phyloP scores from a whole-genome alignment of 92 coral and sea anemone species.

The Zoanthus sansibaricus region DNA sequence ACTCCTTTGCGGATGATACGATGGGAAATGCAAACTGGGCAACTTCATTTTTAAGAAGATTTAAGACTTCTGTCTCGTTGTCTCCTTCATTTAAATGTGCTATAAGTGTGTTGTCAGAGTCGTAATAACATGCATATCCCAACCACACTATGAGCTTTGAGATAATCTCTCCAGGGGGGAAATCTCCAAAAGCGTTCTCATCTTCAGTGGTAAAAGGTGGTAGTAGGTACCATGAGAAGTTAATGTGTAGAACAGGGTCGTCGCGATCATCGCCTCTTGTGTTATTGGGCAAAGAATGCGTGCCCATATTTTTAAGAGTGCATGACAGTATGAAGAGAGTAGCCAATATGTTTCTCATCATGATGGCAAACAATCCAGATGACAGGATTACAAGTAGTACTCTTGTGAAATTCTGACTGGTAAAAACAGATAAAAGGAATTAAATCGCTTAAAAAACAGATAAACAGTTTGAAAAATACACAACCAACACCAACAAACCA shows the following conservation, averaged over 20 bases:
- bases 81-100: neutral
- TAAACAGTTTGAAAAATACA: no score
- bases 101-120: neutral
- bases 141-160: neutral
- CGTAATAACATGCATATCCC: neutral
- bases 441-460: no score
- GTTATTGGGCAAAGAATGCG: no score
- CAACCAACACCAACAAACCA: no score
- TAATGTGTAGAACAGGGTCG: neutral
- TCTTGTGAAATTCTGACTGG: no score
- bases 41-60: neutral
- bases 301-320: no score
- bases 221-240: constrained; percentile 11
- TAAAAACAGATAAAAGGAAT: no score
- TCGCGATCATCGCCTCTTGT: no score
- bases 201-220: constrained; percentile 37
- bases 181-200: neutral
- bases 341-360: no score
- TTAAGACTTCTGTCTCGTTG: constrained; percentile 29
- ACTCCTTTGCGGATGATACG: constrained; percentile 2
- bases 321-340: no score
- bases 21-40: constrained; percentile 27
- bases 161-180: constrained; percentile 35
- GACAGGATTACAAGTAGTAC: no score
- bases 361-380: no score